Base-by-base conservation (phyloP, 2,797 vertebrate species). In the Steatocranus sp. region DNA sequence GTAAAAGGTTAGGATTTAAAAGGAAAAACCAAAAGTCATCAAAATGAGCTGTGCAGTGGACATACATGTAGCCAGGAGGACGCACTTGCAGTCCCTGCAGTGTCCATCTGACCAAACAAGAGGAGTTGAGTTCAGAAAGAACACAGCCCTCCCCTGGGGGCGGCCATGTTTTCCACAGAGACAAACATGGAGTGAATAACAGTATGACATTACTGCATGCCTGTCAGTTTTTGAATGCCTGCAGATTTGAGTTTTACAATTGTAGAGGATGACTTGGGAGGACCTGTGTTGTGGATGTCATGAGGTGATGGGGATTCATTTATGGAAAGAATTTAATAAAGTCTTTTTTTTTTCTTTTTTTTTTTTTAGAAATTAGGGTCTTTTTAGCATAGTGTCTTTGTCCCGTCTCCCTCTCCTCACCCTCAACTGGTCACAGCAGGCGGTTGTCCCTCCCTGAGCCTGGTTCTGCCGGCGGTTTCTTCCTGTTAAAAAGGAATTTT, bases 91-190 rank as follows among this genome's bases (percentile, higher is more conserved):
- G 70, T 75, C 87, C 89, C 93, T 73, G 90, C 90, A 79, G 93
- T 4, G 90, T 58, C 89, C 94, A 95, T 93, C 94, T 95, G 93
- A 95, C 89, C 84, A 95, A 95, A 95, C 94, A 94, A 94, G 85
- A 89, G 84, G 85, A 90, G 89, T 88, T 90, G 75, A 80, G 56
- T 75, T 84, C 89, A 88, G 87, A 82, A 86, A 87, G 86, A 87
- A 38, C 41, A 43, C 77, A 48, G 68, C 75, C 76, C 43, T 86
- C 81, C 90, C 85, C 82, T 9, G 50, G 75, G 90, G 84, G 50
- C 15, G 8, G 74, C 36, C 74, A 80, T 76, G 88, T 82, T 86
- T 89, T 82, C 89, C 91, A 91, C 83, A 82, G 79, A 78, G 84
- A 88, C 79, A 18, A 70, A 23, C 56, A 53, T 32, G 6, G 66